Evolutionary conservation across 2,797 vertebrate genomes (phyloP).

Genomic region (Sebastes kiyomatsui): DNA sequence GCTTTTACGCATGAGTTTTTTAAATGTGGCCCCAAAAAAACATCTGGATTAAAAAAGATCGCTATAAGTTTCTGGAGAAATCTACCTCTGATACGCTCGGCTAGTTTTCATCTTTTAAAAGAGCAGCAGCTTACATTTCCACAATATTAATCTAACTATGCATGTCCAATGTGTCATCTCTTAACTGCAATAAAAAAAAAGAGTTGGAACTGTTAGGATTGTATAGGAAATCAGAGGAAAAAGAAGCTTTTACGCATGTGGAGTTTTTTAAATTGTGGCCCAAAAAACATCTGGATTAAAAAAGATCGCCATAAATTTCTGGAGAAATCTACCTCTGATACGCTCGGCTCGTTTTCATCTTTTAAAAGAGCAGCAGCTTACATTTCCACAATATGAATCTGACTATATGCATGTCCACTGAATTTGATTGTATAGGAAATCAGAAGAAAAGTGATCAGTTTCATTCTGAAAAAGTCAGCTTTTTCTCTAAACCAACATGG

Average conservation of each 20-base stretch:
- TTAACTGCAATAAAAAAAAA: no score
- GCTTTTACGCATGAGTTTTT: no score
- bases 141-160: neutral
- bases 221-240: no score
- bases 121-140: neutral
- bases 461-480: no score
- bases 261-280: neutral
- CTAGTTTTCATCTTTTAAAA: neutral
- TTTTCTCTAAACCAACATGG: no score
- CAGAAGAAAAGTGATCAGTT: no score
- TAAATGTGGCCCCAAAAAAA: neutral
- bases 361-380: neutral
- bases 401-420: neutral
- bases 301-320: neutral
- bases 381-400: neutral
- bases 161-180: neutral
- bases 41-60: neutral
- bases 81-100: neutral
- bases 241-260: no score
- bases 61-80: neutral
- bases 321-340: neutral
- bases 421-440: no score
- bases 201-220: no score
- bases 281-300: conserved; percentile 1
- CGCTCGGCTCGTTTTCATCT: no score